Evolutionary conservation across 2,113 vertebrate genomes (phyloP), one percentile per base, ranked within the genome.

Genomic region (Sterna hirundo): DNA sequence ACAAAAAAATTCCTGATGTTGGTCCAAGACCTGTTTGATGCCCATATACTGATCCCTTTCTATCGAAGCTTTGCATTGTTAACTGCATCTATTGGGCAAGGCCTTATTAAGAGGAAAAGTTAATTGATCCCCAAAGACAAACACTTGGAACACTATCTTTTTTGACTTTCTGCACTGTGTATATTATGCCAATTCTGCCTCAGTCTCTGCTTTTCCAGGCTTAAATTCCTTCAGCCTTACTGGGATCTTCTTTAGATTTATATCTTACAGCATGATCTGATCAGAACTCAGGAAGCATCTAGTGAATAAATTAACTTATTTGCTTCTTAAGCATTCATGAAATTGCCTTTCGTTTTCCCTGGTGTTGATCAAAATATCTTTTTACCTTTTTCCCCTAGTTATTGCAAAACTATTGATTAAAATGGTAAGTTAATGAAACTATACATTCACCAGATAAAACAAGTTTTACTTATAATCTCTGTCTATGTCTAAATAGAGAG

Each of bases 91-190:
- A 5, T 58, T 88, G 64, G 55, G 46, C n/a, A 78, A 68, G 30
- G 9, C 26, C 42, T 10, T 66, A 34, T 57, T 72, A 65, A 92
- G 20, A 68, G 15, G 54, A 74, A 87, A 44, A 58, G 10, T 81
- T 88, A 76, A 71, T 36, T 55, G 72, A 58, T 78, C 16, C 60
- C 32, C 38, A 81, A 81, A 83, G 26, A 10, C 47, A 71, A 76
- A 14, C 10, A 34, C 14, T 47, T 51, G 20, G 51, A 88, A 47
- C 1, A 0, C 5, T 52, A 0, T 23, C 2, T 55, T 80, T 61
- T 80, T 80, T 65, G 0, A 23, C 19, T 88, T 86, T 71, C 32
- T 84, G 7, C 7, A 5, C 44, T 69, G 8, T 0, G 0, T 66
- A 4, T 80, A 44, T 90, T 70, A 40, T 32, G 16, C 10, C 14